These are phyloP conservation scores for Cryptophagus acutangulus DNA, from an alignment of 2,888 invertebrate genomes.

Conservation along the genomic window DNA sequence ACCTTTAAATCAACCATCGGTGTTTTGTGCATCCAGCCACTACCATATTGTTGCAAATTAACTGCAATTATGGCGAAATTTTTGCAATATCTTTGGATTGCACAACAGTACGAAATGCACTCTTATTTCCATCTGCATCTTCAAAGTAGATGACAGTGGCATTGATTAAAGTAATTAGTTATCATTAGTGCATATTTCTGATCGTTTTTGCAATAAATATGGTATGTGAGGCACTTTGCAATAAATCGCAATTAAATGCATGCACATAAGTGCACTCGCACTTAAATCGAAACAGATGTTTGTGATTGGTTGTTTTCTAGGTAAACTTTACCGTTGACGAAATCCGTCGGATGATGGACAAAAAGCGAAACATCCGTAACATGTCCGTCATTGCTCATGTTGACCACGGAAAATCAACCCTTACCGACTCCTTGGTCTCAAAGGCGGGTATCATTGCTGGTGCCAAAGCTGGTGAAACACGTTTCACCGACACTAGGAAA, in stretches of 20 bases:
- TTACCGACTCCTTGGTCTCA: constrained; percentile 98
- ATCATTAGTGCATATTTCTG: no score
- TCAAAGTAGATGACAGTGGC: no score
- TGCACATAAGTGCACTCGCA: constrained; percentile 15
- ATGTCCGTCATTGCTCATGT: constrained; percentile 99
- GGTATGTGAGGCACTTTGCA: constrained; percentile 8
- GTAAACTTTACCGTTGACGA: constrained; percentile 99
- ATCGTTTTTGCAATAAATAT: constrained; percentile 10
- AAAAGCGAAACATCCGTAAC: constrained; percentile 98
- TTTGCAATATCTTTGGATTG: constrained; percentile 34
- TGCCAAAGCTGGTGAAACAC: constrained; percentile 96
- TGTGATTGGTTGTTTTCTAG: constrained; percentile 51
- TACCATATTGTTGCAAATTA: constrained; percentile 12
- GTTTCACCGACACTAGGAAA: constrained; percentile 99
- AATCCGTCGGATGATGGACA: constrained; percentile 99
- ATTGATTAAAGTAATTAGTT: no score
- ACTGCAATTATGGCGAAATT: constrained; percentile 12
- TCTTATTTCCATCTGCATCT: constrained; percentile 5
- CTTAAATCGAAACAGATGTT: constrained; percentile 4
- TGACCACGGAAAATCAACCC: constrained; percentile 99
- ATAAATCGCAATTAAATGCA: neutral
- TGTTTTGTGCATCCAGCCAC: constrained; percentile 3
- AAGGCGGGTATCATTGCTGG: constrained; percentile 99
- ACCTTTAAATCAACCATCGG: constrained; percentile 8
- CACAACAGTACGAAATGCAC: constrained; percentile 45